Base-by-base conservation (phyloP, 1,140 invertebrate species). In the Sesamia nonagrioides region DNA sequence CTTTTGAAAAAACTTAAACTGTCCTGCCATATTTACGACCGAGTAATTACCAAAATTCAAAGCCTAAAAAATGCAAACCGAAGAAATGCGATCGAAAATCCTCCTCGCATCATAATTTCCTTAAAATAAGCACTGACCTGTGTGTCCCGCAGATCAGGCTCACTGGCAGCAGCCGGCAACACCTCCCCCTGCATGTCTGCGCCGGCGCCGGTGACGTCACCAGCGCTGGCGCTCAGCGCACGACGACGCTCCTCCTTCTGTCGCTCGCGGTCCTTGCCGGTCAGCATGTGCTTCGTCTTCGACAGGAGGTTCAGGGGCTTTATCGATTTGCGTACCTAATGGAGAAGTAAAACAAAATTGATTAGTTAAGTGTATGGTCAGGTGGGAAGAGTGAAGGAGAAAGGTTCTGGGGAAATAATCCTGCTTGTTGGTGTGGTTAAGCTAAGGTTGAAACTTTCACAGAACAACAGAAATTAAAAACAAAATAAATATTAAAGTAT, bases 201-300 rank as follows among this genome's bases (percentile, higher is more conserved):
- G 6, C 61, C 45, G 15, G 63, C 79, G 1, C 61, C 80, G 13
- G 82, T 78, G 52, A 86, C 88, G 73, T 88, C 87, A 9, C 89
- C 90, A 5, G 87, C 91, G 37, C 91, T 88, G 1, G 91, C 91
- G 60, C 89, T 91, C 7, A 91, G 76, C n/a, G 98, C 95, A 33
- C 98, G 98, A 60, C 96, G 96, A 8, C 96, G 96, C 95, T 98
- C 98, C 80, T 97, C 96, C 42, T 99, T 95, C 76, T 99, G 96
- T 84, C 97, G 97, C 87, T 98, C 98, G 48, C 92, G 89, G 45
- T 96, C 92, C 50, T 96, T 96, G 42, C 96, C 96, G 7, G 89
- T 84, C 13, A 93, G 74, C 3, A 94, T 93, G 81, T 91, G 78
- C 71, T 89, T 92, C 11, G 91, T 92, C 80, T 92, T 95, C 6